Evolutionary conservation across 2,797 vertebrate species (phyloP), one percentile per base, ranked within the genome.

Genomic region (Acanthopagrus latus): DNA sequence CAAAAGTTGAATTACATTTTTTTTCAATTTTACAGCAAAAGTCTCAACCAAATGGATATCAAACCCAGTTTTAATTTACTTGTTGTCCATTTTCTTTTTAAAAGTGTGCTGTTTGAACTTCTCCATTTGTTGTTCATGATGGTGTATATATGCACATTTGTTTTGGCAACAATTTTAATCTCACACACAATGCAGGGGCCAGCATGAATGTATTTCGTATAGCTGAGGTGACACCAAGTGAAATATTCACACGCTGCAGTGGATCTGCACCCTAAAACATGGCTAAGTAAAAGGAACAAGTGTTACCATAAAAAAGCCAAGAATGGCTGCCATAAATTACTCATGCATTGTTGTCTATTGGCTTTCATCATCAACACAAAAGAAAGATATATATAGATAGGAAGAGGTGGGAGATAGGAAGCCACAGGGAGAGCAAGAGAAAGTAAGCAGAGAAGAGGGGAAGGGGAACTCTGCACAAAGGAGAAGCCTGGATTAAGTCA

Each of bases 401-500:
- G 33, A 27, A 20, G 41, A 58, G 55, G 33, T 52, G 55, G 33
- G 23, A 62, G 75, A 78, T 29, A 80, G 54, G 57, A 75, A 78
- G 74, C 55, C 21, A 74, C 56, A 63, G 52, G 70, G 59, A 80
- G 71, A 81, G 78, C 50, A 71, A 81, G 83, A 78, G 78, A 87
- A 83, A 77, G 86, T 82, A 77, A 90, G 74, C 90, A 89, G 86
- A 93, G 88, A 89, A 80, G 87, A 92, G 63, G 89, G 86, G 88
- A 84, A 93, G 89, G 88, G 89, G 90, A 87, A 78, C 87, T 91
- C 78, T 85, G 88, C 92, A 95, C 91, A 93, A 94, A 95, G 91
- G 84, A 94, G 92, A 95, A 94, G 95, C 94, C 95, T 95, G 95
- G 95, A 96, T 96, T 96, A 96, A 96, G 94, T 95, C 93, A 94